phyloP scores from a whole-genome alignment of 35 echinoderm and acorn worm genomes.

The Ptychodera flava region DNA sequence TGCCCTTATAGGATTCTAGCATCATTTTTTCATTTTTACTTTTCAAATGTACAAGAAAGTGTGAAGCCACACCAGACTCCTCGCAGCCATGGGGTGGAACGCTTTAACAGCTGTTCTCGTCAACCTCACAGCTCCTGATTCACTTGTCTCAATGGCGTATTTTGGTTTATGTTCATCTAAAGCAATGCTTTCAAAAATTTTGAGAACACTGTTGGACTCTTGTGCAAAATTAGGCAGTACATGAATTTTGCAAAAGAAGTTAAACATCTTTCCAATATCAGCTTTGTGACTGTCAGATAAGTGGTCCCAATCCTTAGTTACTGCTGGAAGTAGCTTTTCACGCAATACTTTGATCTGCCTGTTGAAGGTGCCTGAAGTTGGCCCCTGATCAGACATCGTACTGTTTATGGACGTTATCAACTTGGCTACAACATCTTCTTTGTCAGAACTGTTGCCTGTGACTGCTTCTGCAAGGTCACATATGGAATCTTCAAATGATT shows the following conservation, averaged over 20 bases:
- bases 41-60: background rate
- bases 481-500: constrained; percentile 29
- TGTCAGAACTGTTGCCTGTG: background rate
- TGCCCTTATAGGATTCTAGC: constrained; percentile 47
- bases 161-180: background rate
- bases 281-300: constrained; percentile 2
- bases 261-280: constrained; percentile 7
- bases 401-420: constrained; percentile 26
- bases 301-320: constrained; percentile 18
- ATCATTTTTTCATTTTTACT: background rate
- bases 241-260: constrained; percentile 59
- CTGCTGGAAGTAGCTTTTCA: constrained; percentile 16
- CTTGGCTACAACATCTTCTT: background rate
- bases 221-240: background rate
- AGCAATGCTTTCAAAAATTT: background rate
- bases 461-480: background rate
- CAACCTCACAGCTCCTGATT: no score
- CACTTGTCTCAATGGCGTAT: background rate
- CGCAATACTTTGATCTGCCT: constrained; percentile 4
- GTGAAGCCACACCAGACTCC: background rate
- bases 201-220: background rate
- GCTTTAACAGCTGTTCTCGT: no score
- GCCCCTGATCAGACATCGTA: constrained; percentile 72
- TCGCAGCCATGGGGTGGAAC: background rate
- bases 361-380: constrained; percentile 45